A percentile compares a stretch with the other conserved stretches of the same genome.
These are phyloP conservation scores for Leptodactylus fuscus DNA, from an alignment of 2,113 vertebrate genomes.

Conservation along the genomic window DNA sequence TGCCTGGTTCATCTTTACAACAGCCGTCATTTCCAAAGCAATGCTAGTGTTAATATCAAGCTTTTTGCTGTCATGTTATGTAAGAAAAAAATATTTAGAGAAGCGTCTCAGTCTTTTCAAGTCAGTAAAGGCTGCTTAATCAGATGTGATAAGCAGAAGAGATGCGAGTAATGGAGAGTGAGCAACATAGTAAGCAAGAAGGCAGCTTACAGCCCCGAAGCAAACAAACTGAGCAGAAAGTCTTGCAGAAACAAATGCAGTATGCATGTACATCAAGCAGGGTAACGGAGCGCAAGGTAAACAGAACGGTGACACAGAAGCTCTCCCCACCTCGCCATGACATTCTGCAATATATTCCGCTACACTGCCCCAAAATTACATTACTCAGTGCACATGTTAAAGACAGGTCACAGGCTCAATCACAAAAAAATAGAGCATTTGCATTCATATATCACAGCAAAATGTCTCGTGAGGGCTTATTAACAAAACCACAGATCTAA, in stretches of 20 bases:
- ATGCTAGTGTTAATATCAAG: neutral
- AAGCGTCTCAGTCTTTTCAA: constrained; percentile 21
- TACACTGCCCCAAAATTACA: neutral
- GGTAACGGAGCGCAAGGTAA: constrained; percentile 29
- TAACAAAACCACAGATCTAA: too few relatives aligned
- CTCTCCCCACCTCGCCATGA: constrained; percentile 1
- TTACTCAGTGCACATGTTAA: neutral
- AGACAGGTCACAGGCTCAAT: neutral
- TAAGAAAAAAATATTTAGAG: constrained; percentile 1
- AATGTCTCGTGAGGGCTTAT: too few relatives aligned
- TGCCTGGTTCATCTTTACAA: neutral
- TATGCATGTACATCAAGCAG: constrained; percentile 35
- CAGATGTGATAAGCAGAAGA: constrained; percentile 48
- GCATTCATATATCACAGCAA: neutral
- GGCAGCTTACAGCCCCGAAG: constrained; percentile 30
- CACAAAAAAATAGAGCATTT: too few relatives aligned
- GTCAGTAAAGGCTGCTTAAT: constrained; percentile 37
- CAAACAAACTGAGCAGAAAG: constrained; percentile 30
- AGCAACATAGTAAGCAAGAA: constrained; percentile 35
- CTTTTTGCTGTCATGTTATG: constrained; percentile 14
- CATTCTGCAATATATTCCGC: neutral
- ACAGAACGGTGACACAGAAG: constrained; percentile 1
- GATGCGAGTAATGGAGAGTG: constrained; percentile 47
- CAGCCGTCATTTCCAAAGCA: neutral
- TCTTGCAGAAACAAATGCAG: constrained; percentile 37